phyloP scores from a whole-genome alignment of 1,140 invertebrate species.

The Phenacoccus solenopsis region DNA sequence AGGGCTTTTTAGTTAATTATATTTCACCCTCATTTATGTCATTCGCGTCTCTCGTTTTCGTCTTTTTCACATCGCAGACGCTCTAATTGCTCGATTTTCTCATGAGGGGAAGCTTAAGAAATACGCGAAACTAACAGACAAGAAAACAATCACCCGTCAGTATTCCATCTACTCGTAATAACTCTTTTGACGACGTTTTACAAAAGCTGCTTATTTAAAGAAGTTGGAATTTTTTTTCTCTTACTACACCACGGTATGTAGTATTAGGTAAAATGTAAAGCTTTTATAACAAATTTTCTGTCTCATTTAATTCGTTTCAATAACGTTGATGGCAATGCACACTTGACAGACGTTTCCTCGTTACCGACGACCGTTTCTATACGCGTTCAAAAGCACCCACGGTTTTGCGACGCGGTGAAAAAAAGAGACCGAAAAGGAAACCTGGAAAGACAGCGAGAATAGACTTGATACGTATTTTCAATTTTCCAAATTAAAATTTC shows the following conservation, averaged over 20 bases:
- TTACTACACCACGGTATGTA: not conserved
- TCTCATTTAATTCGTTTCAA: slow-evolving; percentile 18
- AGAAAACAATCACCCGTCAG: slow-evolving; percentile 5
- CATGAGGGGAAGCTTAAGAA: not conserved
- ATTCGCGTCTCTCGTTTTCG: no score
- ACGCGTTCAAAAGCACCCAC: not conserved
- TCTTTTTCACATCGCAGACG: no score
- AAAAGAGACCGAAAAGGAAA: not conserved
- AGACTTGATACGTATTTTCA: not conserved
- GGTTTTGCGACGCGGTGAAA: not conserved
- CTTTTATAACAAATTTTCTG: slow-evolving; percentile 13
- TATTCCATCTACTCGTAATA: not conserved
- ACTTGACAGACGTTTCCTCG: slow-evolving; percentile 8
- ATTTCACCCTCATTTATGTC: not conserved
- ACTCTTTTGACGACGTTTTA: slow-evolving; percentile 10
- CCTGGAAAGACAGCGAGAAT: not conserved
- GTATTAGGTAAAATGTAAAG: not conserved
- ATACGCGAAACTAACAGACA: not conserved
- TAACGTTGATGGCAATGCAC: slow-evolving; percentile 13
- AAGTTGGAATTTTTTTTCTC: slow-evolving; percentile 3
- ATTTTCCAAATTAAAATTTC: not conserved
- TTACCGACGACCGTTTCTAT: not conserved
- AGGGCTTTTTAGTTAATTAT: not conserved
- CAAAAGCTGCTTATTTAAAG: not conserved
- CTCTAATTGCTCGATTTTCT: not conserved